A percentile compares a stretch with the other conserved stretches of the same genome.
These are phyloP conservation scores for Potamilus streckersoni DNA, from an alignment of 1,140 invertebrate genomes.

Conservation along the genomic window DNA sequence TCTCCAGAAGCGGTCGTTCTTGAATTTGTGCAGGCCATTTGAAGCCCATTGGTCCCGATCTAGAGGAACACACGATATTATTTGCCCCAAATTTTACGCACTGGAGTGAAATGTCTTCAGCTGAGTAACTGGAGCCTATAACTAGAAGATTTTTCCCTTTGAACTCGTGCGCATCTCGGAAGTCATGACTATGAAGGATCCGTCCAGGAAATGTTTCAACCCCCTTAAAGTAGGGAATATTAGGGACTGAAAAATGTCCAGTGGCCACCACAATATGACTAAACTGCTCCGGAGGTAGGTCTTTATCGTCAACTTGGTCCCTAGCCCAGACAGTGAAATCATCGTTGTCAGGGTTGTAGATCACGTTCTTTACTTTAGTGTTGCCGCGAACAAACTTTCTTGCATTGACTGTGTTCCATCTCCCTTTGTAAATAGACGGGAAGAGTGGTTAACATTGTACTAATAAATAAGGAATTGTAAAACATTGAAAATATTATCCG, in stretches of 20 bases:
- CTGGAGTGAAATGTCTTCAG: constrained; percentile 25
- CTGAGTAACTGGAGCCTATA: constrained; percentile 19
- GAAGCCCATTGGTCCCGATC: constrained; percentile 17
- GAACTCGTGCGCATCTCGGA: constrained; percentile 23
- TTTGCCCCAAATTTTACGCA: constrained; percentile 20
- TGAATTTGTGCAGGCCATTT: constrained; percentile 22
- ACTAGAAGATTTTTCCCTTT: constrained; percentile 16
- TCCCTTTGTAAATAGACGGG: no score
- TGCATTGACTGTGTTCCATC: no score
- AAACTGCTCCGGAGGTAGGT: constrained; percentile 3
- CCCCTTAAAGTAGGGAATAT: constrained; percentile 12
- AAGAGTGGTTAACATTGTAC: no score
- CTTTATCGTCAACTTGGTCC: background rate
- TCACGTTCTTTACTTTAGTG: no score
- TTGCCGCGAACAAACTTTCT: no score
- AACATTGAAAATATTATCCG: no score
- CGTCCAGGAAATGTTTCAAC: constrained; percentile 19
- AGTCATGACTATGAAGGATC: constrained; percentile 26
- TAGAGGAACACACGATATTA: constrained; percentile 5
- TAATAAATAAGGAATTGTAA: no score
- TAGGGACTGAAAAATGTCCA: constrained; percentile 18
- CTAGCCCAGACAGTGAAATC: constrained; percentile 21
- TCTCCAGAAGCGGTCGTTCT: constrained; percentile 15
- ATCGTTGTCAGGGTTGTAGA: constrained; percentile 10
- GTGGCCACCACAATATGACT: constrained; percentile 19